Evolutionary conservation across 2,888 invertebrate genomes (phyloP), one percentile per base, ranked within the genome.

Genomic region (Pasiphila rectangulata): DNA sequence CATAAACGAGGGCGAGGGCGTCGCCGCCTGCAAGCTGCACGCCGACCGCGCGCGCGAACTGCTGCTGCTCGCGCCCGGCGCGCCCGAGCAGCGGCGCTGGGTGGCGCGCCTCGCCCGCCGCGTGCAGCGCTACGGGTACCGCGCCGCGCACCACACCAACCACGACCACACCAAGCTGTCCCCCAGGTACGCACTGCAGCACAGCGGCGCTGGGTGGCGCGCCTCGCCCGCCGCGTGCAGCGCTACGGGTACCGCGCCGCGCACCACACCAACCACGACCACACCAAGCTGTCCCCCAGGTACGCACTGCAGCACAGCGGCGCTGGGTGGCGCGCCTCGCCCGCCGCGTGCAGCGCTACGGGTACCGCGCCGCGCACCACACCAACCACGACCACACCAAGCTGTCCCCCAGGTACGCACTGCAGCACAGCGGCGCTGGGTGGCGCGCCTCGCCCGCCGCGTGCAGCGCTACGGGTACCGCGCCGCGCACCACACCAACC

Each of bases 41-140:
- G 96, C 96, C 68, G 98, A 98, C 91, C 96, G 97, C 56, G 98
- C 98, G 71, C 96, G 98, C 74, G 98, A 99, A 86, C 91, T 99
- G 83, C 90, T 99, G 63, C 90, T 98, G 67, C 91, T 98, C 74
- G 98, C 98, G 51, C 90, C 93, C 42, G 93, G 93, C 57, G 91
- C 92, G 51, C 96, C 96, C 59, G 96, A 96, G 58, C 98, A 98
- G 89, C 95, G 96, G 67, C 92, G 93, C 72, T 99, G 98, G 98
- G 97, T 98, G 60, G 92, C 94, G 59, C 92, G 96, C 63, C 92
- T 98, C 45, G 95, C 95, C 70, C 95, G 96, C 72, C 95, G 96
- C 87, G 96, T 98, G 78, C 96, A 96, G 90, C 96, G 96, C 79
- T 94, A 94, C 89, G 97, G 97, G 62, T 97, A 95, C 90, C 96